Percentiles rank a stretch among this genome's conserved stretches.
phyloP scores from a whole-genome alignment of 2,888 invertebrate genomes.

The Megaustenia siamemsis region DNA sequence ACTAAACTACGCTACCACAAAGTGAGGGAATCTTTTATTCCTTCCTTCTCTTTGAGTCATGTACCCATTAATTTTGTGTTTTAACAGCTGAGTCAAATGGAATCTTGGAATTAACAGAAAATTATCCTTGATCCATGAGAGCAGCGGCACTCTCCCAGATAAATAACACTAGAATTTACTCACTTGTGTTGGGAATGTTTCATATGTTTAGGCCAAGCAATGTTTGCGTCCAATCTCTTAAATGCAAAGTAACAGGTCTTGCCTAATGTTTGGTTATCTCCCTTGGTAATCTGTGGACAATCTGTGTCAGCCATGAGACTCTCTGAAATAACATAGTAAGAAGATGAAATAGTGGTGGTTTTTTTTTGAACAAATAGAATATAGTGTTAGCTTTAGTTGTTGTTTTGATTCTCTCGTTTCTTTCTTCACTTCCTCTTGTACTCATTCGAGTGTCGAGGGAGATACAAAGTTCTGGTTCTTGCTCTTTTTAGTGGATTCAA shows the following conservation, averaged over 20 bases:
- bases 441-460: too few species aligned
- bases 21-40: neutral
- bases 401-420: too few species aligned
- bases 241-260: constrained; percentile 95
- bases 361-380: too few species aligned
- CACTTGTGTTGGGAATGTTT: constrained; percentile 52
- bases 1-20: neutral
- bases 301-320: constrained; percentile 92
- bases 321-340: constrained; percentile 84
- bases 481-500: too few species aligned
- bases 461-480: too few species aligned
- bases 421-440: too few species aligned
- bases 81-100: neutral
- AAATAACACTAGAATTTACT: neutral
- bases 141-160: neutral
- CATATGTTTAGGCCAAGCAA: constrained; percentile 89
- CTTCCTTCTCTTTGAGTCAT: neutral
- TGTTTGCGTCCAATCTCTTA: constrained; percentile 96
- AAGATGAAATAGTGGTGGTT: neutral
- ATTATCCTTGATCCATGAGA: too few species aligned
- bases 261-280: constrained; percentile 82
- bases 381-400: too few species aligned
- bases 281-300: constrained; percentile 93
- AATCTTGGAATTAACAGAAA: too few species aligned
- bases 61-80: neutral